A percentile compares a stretch with the other conserved stretches of the same genome.
These are phyloP conservation scores for Benthochromis sp. DNA, from an alignment of 2,113 vertebrate genomes.

Conservation along the genomic window DNA sequence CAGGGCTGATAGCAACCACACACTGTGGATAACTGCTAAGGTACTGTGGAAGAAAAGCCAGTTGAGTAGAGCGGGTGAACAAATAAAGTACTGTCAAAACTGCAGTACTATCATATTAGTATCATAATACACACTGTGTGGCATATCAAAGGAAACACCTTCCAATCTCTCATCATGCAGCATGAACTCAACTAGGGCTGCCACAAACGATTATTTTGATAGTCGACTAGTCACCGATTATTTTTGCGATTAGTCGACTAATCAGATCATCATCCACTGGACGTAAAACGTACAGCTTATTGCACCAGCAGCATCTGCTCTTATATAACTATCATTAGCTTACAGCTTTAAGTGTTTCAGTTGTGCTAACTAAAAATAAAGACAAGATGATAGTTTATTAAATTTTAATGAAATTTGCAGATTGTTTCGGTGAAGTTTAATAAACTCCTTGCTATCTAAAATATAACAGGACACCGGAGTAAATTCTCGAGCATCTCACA, in stretches of 20 bases:
- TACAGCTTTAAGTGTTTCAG: too few species aligned
- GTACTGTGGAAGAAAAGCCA: neutral
- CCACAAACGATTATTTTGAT: fast-evolving
- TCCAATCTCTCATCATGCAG: neutral
- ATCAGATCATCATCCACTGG: neutral
- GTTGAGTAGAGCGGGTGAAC: neutral
- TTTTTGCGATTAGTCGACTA: fast-evolving
- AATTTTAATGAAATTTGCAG: fast-evolving
- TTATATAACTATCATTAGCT: too few species aligned
- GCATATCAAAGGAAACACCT: neutral
- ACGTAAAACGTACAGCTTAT: neutral
- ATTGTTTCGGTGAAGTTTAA: too few species aligned
- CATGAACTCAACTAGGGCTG: fast-evolving
- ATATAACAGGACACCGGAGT: too few species aligned
- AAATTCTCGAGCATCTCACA: fast-evolving
- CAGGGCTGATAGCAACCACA: conserved; percentile 9
- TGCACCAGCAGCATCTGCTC: neutral
- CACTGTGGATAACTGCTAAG: neutral
- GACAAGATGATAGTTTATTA: too few species aligned
- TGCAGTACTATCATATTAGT: neutral
- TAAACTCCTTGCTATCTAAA: too few species aligned
- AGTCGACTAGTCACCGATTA: neutral
- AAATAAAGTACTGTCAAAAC: neutral
- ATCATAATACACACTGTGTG: neutral
- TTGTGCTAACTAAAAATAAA: too few species aligned